These are phyloP conservation scores for Cremastinae sp. DNA, from an alignment of 2,888 invertebrate species.

Conservation along the genomic window DNA sequence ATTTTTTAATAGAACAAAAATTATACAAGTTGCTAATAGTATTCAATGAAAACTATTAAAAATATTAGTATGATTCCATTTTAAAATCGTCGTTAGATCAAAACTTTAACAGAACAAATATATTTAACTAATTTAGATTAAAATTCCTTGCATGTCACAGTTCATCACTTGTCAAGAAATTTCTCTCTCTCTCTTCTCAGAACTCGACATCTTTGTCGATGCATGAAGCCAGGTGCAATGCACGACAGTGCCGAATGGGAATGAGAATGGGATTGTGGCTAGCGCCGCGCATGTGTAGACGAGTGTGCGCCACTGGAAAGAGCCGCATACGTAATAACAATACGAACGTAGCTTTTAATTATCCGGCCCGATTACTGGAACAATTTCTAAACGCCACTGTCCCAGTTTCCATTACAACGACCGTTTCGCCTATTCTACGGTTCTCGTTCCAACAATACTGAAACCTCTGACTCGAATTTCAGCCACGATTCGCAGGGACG, in stretches of 20 bases:
- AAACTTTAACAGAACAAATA: too few species aligned
- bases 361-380: constrained; percentile 65
- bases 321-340: constrained; percentile 62
- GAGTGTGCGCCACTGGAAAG: constrained; percentile 12
- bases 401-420: constrained; percentile 57
- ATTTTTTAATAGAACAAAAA: background rate
- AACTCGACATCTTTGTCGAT: constrained; percentile 40
- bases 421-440: constrained; percentile 16
- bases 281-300: too few species aligned
- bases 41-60: too few species aligned
- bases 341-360: constrained; percentile 66
- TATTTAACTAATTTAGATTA: constrained; percentile 46
- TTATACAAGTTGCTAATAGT: background rate
- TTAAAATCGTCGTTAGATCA: too few species aligned
- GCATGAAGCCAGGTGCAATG: constrained; percentile 44
- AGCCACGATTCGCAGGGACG: constrained; percentile 31
- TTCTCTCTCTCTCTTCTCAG: constrained; percentile 14
- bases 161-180: constrained; percentile 29
- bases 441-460: background rate
- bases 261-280: constrained; percentile 35
- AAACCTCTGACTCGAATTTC: constrained; percentile 51
- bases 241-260: constrained; percentile 19
- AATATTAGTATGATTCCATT: too few species aligned
- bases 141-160: constrained; percentile 51
- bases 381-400: constrained; percentile 60